phyloP scores from a whole-genome alignment of 2,113 vertebrate species.

The Callipepla californica region DNA sequence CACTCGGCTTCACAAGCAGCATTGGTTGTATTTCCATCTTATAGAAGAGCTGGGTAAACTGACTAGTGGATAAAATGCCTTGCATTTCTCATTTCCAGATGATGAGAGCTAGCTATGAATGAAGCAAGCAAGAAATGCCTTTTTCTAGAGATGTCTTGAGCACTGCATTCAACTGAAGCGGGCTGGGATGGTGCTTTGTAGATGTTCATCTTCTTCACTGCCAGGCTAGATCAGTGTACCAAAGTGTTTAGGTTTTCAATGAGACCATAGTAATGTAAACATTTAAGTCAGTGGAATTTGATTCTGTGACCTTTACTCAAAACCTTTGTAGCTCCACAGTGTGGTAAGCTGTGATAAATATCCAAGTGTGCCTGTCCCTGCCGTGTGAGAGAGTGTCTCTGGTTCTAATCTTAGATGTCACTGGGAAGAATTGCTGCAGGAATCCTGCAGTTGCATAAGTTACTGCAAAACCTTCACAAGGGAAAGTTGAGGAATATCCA shows the following conservation, averaged over 20 bases:
- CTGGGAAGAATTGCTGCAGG: not conserved
- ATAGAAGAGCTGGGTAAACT: not conserved
- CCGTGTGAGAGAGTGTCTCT: not conserved
- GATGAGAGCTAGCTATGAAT: not conserved
- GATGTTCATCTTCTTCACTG: not conserved
- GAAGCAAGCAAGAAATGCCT: not conserved
- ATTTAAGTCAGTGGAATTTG: not conserved
- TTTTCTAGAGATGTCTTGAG: not conserved
- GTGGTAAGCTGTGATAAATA: not conserved
- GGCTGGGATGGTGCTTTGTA: not conserved
- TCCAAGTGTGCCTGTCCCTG: not conserved
- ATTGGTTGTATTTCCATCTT: not conserved
- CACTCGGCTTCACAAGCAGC: not conserved
- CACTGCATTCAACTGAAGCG: not conserved
- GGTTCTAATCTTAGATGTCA: not conserved
- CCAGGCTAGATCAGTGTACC: not conserved
- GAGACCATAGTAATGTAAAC: not conserved
- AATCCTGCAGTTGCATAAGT: not conserved
- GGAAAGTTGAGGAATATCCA: not conserved
- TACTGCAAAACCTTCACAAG: not conserved
- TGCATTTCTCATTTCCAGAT: not conserved
- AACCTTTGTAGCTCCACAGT: not conserved
- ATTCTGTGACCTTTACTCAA: not conserved
- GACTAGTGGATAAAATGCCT: not conserved
- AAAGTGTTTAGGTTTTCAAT: not conserved